A percentile compares a stretch with the other conserved stretches of the same genome.
Evolutionary conservation across 2,888 invertebrate genomes (phyloP).

Genomic region (Polydrusus tereticollis): DNA sequence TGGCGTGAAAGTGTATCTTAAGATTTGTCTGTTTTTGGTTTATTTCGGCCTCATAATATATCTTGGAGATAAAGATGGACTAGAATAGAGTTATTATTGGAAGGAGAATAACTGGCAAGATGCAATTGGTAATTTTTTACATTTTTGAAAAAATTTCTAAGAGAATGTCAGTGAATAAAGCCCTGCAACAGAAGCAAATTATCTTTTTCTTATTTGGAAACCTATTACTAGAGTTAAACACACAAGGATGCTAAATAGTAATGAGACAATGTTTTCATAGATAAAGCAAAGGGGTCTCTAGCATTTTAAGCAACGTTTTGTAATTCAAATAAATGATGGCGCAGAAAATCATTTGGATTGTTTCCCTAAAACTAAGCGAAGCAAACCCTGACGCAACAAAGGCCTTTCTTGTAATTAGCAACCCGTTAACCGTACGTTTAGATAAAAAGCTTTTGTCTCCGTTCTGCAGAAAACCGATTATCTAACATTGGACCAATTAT

Average conservation of each 20-base stretch:
- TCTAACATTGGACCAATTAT: slow-evolving; percentile 57
- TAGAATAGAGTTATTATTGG: too few relatives aligned
- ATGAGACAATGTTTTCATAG: not conserved
- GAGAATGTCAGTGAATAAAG: too few relatives aligned
- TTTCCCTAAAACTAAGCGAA: slow-evolving; percentile 29
- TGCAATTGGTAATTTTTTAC: too few relatives aligned
- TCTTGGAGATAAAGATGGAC: too few relatives aligned
- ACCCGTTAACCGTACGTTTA: slow-evolving; percentile 32
- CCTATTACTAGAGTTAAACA: too few relatives aligned
- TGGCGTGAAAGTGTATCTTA: not conserved
- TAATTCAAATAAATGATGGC: slow-evolving; percentile 27
- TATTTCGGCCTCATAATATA: not conserved
- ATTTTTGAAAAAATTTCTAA: too few relatives aligned
- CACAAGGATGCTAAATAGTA: too few relatives aligned
- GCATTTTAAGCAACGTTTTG: slow-evolving; percentile 17
- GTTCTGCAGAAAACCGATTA: slow-evolving; percentile 52
- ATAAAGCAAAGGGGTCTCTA: not conserved
- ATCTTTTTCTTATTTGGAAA: too few relatives aligned
- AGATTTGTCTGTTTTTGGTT: not conserved
- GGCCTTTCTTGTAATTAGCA: slow-evolving; percentile 43
- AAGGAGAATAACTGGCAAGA: too few relatives aligned
- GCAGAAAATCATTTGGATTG: slow-evolving; percentile 26
- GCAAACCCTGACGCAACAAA: slow-evolving; percentile 28
- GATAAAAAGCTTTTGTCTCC: slow-evolving; percentile 45
- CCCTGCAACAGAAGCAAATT: too few relatives aligned